Conservation (phyloP, 2,113 vertebrate genomes). For the Phrynocephalus versicolor region DNA sequence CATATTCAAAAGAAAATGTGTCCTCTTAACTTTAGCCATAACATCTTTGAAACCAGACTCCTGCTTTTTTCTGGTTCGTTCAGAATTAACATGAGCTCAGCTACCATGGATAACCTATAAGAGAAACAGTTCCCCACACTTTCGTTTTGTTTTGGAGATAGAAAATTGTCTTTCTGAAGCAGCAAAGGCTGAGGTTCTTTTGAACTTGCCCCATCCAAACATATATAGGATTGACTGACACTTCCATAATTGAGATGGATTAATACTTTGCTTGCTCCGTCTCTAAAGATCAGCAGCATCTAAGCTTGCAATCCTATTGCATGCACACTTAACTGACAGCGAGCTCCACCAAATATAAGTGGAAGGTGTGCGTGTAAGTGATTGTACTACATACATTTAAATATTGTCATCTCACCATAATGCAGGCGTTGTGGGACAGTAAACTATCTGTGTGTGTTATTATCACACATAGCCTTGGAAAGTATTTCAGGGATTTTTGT, state of each 20-base stretch:
- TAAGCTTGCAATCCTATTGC: neutral
- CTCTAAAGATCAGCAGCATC: too few relatives aligned
- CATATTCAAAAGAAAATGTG: neutral
- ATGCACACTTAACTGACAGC: neutral
- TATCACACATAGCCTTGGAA: too few relatives aligned
- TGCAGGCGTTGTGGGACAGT: too few relatives aligned
- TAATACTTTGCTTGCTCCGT: too few relatives aligned
- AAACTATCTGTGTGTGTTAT: too few relatives aligned
- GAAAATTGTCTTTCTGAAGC: neutral
- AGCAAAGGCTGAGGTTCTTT: neutral
- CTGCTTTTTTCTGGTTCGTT: constrained; percentile 26
- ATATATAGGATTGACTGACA: neutral
- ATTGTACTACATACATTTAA: neutral
- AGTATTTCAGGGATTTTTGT: too few relatives aligned
- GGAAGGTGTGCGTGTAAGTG: neutral
- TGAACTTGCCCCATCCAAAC: neutral
- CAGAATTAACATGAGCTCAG: constrained; percentile 12
- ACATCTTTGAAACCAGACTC: constrained; percentile 26
- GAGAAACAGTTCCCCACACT: constrained; percentile 18
- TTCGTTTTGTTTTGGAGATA: neutral
- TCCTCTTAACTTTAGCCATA: constrained; percentile 29
- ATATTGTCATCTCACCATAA: neutral
- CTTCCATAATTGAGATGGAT: neutral
- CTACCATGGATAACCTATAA: constrained; percentile 43
- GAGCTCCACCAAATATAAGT: neutral